Evolutionary conservation across 2,888 invertebrate species (phyloP).

Genomic region (Ormyrus rosae): DNA sequence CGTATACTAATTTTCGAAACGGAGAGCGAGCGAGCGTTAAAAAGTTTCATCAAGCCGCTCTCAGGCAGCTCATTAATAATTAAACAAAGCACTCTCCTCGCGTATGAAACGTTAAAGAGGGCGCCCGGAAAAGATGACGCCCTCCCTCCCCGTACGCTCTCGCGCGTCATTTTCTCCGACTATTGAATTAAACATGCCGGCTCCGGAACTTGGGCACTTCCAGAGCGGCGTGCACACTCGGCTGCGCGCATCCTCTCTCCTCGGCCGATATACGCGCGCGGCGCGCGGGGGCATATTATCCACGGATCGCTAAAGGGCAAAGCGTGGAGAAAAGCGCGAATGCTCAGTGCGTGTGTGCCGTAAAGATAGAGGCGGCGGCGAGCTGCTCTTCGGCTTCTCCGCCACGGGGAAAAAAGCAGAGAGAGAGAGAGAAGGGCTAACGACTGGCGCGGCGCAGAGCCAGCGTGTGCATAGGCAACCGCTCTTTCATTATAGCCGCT

Average conservation of each 20-base stretch:
- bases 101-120: constrained; percentile 48
- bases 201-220: constrained; percentile 30
- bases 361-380: constrained; percentile 13
- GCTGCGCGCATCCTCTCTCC: not conserved
- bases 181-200: constrained; percentile 57
- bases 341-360: constrained; percentile 21
- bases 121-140: constrained; percentile 33
- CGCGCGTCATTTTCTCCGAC: constrained; percentile 34
- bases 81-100: constrained; percentile 41
- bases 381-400: too few species aligned
- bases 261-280: constrained; percentile 2
- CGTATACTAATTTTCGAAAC: constrained; percentile 16
- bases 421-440: constrained; percentile 48
- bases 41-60: constrained; percentile 40
- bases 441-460: constrained; percentile 23
- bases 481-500: constrained; percentile 73
- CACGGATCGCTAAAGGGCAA: constrained; percentile 43
- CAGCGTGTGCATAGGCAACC: constrained; percentile 58
- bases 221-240: not conserved
- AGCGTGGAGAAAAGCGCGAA: constrained; percentile 21
- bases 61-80: constrained; percentile 37
- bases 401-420: not conserved
- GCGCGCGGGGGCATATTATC: not conserved
- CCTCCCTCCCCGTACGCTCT: not conserved
- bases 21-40: constrained; percentile 38